Conservation (phyloP, 2,888 invertebrate species). For the Bugula neritina region DNA sequence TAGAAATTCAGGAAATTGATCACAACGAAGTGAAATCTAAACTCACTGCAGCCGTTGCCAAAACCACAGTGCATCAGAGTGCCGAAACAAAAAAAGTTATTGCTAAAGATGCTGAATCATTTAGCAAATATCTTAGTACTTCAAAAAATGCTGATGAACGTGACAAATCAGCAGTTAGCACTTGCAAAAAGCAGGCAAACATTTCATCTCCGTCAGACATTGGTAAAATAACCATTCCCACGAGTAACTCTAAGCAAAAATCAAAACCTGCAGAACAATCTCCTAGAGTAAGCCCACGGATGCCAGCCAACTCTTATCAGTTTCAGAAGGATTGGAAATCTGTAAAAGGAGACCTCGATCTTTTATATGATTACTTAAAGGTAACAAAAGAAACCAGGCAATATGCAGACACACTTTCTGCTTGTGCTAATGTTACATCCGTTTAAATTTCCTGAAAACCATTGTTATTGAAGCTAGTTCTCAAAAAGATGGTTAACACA, state of each 20-base stretch:
- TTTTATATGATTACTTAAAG: conserved; percentile 45
- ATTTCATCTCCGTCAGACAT: conserved; percentile 11
- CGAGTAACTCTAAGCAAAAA: background rate
- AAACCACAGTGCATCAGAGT: conserved; percentile 33
- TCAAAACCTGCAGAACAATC: background rate
- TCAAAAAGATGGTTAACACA: too few relatives aligned
- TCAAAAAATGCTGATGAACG: background rate
- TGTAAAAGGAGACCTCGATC: conserved; percentile 37
- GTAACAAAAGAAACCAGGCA: too few relatives aligned
- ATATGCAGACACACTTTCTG: too few relatives aligned
- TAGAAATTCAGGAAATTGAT: conserved; percentile 47
- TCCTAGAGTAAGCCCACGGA: conserved; percentile 24
- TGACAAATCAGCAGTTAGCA: background rate
- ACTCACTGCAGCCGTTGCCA: conserved; percentile 28
- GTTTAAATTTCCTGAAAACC: too few relatives aligned
- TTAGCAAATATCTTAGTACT: background rate
- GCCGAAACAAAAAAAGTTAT: conserved; percentile 31
- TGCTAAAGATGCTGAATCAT: conserved; percentile 20
- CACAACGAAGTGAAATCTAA: conserved; percentile 35
- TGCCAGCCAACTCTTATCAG: conserved; percentile 42
- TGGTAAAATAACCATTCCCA: background rate
- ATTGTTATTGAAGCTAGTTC: too few relatives aligned
- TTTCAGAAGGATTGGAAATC: conserved; percentile 46
- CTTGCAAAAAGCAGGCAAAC: background rate
- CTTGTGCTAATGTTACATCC: too few relatives aligned